phyloP scores from a whole-genome alignment of 2,113 vertebrate genomes.

The Eubucco bourcierii region DNA sequence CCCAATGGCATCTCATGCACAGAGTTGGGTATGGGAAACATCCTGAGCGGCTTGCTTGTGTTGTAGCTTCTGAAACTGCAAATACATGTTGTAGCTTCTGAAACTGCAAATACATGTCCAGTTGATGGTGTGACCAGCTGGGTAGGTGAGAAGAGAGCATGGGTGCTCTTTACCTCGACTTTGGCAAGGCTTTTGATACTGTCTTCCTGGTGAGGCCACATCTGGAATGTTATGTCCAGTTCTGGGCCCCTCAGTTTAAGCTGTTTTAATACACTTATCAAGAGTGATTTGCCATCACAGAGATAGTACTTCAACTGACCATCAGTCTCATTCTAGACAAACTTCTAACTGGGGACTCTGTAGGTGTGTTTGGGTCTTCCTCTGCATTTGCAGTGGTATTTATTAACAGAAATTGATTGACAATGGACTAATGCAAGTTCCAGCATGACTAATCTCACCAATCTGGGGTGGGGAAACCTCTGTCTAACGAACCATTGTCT shows the following conservation, averaged over 20 bases:
- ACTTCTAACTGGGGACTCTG: not conserved
- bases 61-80: not conserved
- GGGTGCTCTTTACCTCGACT: too few relatives aligned
- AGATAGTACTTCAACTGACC: not conserved
- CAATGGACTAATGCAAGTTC: not conserved
- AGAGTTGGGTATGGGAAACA: rapidly evolving
- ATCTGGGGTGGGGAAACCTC: not conserved
- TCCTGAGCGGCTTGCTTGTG: rapidly evolving
- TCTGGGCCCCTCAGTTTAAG: too few relatives aligned
- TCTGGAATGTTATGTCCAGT: too few relatives aligned
- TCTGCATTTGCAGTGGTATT: not conserved
- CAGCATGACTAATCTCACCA: not conserved
- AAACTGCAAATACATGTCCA: not conserved
- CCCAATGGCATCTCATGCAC: rapidly evolving
- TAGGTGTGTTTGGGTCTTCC: not conserved
- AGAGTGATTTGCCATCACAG: not conserved
- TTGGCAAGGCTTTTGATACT: too few relatives aligned
- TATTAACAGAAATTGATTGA: not conserved
- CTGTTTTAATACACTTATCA: not conserved
- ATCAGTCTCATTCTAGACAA: not conserved
- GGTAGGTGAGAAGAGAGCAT: too few relatives aligned
- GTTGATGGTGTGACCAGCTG: too few relatives aligned
- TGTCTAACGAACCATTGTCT: not conserved
- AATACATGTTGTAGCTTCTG: not conserved
- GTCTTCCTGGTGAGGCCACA: too few relatives aligned